phyloP scores from a whole-genome alignment of 1,140 invertebrate genomes.

The Ceratitis capitata region DNA sequence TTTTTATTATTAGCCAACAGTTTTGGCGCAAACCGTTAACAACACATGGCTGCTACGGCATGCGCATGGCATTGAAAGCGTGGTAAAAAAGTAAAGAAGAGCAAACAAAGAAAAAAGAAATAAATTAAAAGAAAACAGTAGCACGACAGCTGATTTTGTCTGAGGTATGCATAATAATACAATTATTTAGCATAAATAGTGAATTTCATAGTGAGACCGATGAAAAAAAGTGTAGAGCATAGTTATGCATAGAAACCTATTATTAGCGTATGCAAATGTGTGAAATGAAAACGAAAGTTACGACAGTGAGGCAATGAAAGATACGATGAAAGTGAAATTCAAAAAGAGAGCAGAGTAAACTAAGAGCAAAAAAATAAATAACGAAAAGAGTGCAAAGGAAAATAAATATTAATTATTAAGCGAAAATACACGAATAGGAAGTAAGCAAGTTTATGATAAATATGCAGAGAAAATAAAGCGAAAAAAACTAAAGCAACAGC shows the following conservation, averaged over 20 bases:
- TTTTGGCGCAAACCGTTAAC: neutral
- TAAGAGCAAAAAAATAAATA: neutral
- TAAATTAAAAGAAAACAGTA: neutral
- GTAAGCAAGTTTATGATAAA: neutral
- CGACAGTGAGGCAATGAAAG: neutral
- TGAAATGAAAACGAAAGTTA: constrained; percentile 11
- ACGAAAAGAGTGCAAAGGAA: neutral
- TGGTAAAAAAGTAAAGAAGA: neutral
- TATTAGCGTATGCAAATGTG: neutral
- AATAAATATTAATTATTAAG: neutral
- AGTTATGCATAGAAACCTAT: neutral
- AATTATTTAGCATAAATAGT: neutral
- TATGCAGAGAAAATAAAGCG: neutral
- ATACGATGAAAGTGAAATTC: neutral
- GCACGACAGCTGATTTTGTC: neutral
- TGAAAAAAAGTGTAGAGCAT: neutral
- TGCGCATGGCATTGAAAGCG: neutral
- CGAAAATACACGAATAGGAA: neutral
- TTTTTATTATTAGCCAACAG: neutral
- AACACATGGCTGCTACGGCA: neutral
- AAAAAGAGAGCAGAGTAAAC: neutral
- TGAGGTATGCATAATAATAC: neutral
- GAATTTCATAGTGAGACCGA: neutral
- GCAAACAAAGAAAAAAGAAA: neutral
- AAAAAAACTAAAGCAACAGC: no score